A percentile compares a stretch with the other conserved stretches of the same genome.
Conservation (phyloP, 1,140 invertebrate genomes). For the Orussus abietinus region DNA sequence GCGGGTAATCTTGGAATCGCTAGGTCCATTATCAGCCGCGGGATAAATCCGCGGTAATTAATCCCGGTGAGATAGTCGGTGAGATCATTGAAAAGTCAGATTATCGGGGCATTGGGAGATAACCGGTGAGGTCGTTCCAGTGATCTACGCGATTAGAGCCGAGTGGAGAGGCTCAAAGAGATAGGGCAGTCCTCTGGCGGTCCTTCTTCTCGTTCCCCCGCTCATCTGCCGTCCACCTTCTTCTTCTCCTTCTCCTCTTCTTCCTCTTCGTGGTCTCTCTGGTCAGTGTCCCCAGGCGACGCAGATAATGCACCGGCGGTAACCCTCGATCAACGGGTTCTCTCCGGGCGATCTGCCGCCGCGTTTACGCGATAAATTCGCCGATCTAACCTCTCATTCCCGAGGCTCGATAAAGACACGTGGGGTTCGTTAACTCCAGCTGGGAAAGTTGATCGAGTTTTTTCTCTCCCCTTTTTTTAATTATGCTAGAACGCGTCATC, state of each 20-base stretch:
- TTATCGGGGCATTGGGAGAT: no score
- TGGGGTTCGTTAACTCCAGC: constrained; percentile 28
- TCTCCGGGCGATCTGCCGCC: constrained; percentile 13
- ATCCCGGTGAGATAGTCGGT: no score
- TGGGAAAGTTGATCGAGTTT: no score
- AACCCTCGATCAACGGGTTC: constrained; percentile 10
- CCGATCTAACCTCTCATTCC: constrained; percentile 13
- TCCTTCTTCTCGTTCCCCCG: no score
- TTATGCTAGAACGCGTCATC: no score
- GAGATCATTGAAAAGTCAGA: no score
- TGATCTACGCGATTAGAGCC: constrained; percentile 1
- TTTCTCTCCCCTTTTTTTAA: no score
- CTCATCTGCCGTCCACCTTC: no score
- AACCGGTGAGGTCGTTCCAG: no score
- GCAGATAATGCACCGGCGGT: constrained; percentile 16
- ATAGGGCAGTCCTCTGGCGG: not conserved
- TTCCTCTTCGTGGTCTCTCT: constrained; percentile 6
- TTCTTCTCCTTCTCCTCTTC: constrained; percentile 5
- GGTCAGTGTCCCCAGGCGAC: constrained; percentile 14
- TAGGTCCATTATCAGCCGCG: no score
- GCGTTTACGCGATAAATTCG: constrained; percentile 21
- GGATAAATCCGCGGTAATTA: no score
- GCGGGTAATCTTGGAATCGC: no score
- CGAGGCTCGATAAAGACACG: constrained; percentile 24
- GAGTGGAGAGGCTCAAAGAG: not conserved